A percentile compares a stretch with the other conserved stretches of the same genome.
Evolutionary conservation across 2,797 vertebrate species (phyloP).

Genomic region (Urocyon cinereoargenteus): DNA sequence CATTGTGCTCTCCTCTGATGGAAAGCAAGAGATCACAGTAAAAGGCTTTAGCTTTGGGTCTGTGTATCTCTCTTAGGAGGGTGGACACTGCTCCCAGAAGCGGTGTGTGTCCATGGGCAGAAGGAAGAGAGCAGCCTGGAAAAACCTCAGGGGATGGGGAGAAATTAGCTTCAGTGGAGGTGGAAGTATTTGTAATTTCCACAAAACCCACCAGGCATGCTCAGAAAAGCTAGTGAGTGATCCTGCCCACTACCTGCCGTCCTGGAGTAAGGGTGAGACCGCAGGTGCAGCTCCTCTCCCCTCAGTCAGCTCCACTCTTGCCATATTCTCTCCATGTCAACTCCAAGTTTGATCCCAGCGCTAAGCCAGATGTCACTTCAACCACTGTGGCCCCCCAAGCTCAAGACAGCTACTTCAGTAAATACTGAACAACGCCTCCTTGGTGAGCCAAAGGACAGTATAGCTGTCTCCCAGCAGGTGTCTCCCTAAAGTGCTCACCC

Average conservation of each 20-base stretch:
- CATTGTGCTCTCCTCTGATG: not conserved
- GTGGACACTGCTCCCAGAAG: not conserved
- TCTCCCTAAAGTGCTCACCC: not conserved
- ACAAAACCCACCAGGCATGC: not conserved
- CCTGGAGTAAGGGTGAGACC: too few relatives aligned
- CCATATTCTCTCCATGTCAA: not conserved
- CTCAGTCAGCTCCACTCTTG: not conserved
- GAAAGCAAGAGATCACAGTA: not conserved
- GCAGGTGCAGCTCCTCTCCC: rapidly evolving
- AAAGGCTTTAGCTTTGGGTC: not conserved
- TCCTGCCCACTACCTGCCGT: rapidly evolving
- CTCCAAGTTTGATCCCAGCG: too few relatives aligned
- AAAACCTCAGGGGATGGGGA: not conserved
- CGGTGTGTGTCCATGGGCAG: not conserved
- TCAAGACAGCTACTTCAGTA: not conserved
- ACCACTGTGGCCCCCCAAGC: not conserved
- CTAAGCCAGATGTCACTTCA: not conserved
- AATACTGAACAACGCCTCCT: not conserved
- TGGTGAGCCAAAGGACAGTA: too few relatives aligned
- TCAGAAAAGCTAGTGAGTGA: not conserved
- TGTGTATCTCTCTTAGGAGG: not conserved
- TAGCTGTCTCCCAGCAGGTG: not conserved
- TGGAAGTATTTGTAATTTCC: not conserved
- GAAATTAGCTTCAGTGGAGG: not conserved
- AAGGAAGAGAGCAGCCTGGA: not conserved